A percentile compares a stretch with the other conserved stretches of the same genome.
Evolutionary conservation across 1,140 invertebrate genomes (phyloP).

Genomic region (Nixonia krombeini): DNA sequence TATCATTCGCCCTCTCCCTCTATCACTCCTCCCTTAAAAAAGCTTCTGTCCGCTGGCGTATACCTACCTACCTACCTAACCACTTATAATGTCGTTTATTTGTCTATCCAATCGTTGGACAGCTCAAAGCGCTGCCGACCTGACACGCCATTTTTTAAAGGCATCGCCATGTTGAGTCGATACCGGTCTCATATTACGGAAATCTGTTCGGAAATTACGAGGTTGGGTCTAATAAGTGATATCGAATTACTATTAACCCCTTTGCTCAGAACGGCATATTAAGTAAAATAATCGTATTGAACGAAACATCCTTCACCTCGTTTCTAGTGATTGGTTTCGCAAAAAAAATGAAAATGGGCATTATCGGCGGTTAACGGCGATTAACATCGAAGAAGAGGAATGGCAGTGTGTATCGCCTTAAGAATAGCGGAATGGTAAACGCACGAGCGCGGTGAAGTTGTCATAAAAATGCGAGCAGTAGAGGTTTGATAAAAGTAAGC

Average conservation of each 20-base stretch:
- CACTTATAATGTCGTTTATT: constrained; percentile 56
- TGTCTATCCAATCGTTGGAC: constrained; percentile 60
- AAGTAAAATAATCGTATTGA: too few species aligned
- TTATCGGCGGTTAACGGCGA: too few species aligned
- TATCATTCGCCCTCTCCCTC: constrained; percentile 9
- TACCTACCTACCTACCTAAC: constrained; percentile 54
- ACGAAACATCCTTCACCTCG: too few species aligned
- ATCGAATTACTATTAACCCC: constrained; percentile 25
- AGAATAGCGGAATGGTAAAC: too few species aligned
- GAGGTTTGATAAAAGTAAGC: too few species aligned
- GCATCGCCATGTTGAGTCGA: constrained; percentile 40
- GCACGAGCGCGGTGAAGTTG: too few species aligned
- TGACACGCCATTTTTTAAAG: constrained; percentile 54
- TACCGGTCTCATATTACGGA: constrained; percentile 51
- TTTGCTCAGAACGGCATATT: not conserved
- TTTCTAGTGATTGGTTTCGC: too few species aligned
- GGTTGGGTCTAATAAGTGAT: constrained; percentile 30
- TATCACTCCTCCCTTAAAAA: not conserved
- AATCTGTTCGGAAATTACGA: constrained; percentile 45
- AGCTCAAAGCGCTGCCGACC: constrained; percentile 57
- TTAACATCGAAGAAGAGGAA: too few species aligned
- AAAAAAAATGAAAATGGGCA: too few species aligned
- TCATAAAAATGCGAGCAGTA: too few species aligned
- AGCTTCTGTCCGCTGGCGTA: constrained; percentile 2
- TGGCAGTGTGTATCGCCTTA: too few species aligned